Conservation (phyloP, 2,797 vertebrate genomes). For the Ispidina picta region DNA sequence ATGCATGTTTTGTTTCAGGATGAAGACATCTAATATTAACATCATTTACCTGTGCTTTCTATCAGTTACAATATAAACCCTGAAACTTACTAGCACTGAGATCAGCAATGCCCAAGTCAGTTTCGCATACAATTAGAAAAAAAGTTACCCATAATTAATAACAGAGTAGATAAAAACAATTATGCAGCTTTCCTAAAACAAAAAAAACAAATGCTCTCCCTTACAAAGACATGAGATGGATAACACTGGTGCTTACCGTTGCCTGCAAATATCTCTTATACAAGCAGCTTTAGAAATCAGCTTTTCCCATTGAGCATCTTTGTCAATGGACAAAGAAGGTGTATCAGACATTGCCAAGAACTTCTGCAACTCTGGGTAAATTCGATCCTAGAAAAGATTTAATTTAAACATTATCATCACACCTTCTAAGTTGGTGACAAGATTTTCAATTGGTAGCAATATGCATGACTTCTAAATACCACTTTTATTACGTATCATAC, state of each 20-base stretch:
- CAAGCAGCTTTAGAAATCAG: slow-evolving; percentile 89
- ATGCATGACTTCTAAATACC: neutral
- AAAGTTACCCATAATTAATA: neutral
- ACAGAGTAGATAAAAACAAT: neutral
- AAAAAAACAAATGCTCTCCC: neutral
- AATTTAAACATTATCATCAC: neutral
- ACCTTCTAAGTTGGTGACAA: neutral
- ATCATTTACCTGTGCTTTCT: neutral
- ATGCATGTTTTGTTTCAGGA: neutral
- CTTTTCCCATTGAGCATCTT: slow-evolving; percentile 91
- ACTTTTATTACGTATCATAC: slow-evolving; percentile 2
- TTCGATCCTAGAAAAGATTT: slow-evolving; percentile 84
- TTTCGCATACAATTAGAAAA: neutral
- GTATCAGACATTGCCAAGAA: slow-evolving; percentile 83
- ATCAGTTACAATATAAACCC: neutral
- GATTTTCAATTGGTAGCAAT: neutral
- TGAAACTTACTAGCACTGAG: neutral
- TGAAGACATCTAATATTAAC: neutral
- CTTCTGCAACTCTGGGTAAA: slow-evolving; percentile 93
- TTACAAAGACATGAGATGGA: rapidly evolving
- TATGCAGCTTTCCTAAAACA: neutral
- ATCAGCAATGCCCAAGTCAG: neutral
- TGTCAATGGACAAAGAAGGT: slow-evolving; percentile 78
- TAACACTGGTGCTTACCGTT: slow-evolving; percentile 79
- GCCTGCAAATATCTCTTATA: slow-evolving; percentile 90